These are phyloP conservation scores for Heliconius melpomene DNA, from an alignment of 1,140 invertebrate genomes.

Conservation along the genomic window DNA sequence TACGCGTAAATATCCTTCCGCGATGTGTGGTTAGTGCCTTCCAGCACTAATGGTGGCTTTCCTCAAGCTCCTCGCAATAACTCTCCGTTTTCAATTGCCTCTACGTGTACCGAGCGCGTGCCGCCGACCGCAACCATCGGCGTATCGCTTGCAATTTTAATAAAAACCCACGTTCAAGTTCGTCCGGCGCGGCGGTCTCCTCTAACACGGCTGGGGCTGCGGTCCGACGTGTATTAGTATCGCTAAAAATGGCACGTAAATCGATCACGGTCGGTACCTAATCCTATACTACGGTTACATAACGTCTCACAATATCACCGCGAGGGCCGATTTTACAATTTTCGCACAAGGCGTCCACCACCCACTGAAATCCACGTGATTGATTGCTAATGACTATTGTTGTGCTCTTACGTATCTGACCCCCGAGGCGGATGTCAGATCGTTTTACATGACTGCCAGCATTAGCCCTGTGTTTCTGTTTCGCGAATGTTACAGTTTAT, in stretches of 20 bases:
- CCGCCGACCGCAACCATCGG: slow-evolving; percentile 59
- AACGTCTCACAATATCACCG: slow-evolving; percentile 50
- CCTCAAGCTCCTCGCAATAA: slow-evolving; percentile 64
- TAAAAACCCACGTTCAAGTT: slow-evolving; percentile 66
- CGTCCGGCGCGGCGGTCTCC: slow-evolving; percentile 51
- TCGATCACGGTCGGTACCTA: slow-evolving; percentile 49
- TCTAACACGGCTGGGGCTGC: slow-evolving; percentile 41
- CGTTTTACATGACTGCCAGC: slow-evolving; percentile 59
- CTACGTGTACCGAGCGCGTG: slow-evolving; percentile 65
- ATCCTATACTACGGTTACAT: slow-evolving; percentile 37
- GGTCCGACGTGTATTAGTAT: slow-evolving; percentile 38
- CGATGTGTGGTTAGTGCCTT: slow-evolving; percentile 61
- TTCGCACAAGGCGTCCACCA: slow-evolving; percentile 52
- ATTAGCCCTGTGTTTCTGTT: slow-evolving; percentile 64
- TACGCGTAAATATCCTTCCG: slow-evolving; percentile 5
- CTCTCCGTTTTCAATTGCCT: slow-evolving; percentile 70
- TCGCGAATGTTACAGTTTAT: slow-evolving; percentile 49
- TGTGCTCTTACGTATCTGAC: slow-evolving; percentile 56
- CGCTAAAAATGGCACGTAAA: slow-evolving; percentile 33
- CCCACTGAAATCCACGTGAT: slow-evolving; percentile 62
- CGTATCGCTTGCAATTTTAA: slow-evolving; percentile 60
- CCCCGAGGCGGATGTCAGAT: slow-evolving; percentile 52
- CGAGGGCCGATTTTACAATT: slow-evolving; percentile 58
- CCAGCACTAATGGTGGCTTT: slow-evolving; percentile 62
- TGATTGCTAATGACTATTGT: slow-evolving; percentile 75